Percentiles rank a stretch among this genome's conserved stretches.
Evolutionary conservation across 92 coral and sea anemone genomes (phyloP).

Genomic region (Umimayanthus chanpuru): DNA sequence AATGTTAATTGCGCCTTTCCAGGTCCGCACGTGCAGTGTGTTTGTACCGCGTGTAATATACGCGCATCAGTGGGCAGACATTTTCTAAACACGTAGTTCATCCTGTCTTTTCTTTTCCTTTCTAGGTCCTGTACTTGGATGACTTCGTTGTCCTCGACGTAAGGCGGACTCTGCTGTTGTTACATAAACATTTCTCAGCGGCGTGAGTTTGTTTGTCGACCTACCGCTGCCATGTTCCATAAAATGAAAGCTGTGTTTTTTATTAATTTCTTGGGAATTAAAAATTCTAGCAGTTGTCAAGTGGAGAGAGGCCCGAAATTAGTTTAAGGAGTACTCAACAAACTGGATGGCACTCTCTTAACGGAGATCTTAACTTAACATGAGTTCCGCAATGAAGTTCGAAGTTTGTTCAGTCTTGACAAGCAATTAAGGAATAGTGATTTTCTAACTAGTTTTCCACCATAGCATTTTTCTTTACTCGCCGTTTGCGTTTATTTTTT

Average conservation of each 20-base stretch:
- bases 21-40: conserved; percentile 61
- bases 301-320: conserved; percentile 46
- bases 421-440: conserved; percentile 39
- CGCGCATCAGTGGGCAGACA: conserved; percentile 46
- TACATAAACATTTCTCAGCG: conserved; percentile 94
- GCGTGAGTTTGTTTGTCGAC: conserved; percentile 62
- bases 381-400: conserved; percentile 42
- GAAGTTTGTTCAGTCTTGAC: conserved; percentile 42
- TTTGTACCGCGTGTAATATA: conserved; percentile 58
- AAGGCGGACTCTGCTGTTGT: conserved; percentile 77
- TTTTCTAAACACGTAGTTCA: conserved; percentile 43
- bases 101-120: conserved; percentile 38
- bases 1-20: conserved; percentile 70
- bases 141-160: conserved; percentile 93
- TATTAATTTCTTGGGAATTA: conserved; percentile 65
- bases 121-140: conserved; percentile 87
- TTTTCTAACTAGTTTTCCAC: conserved; percentile 34
- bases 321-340: conserved; percentile 54
- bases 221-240: conserved; percentile 55
- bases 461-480: conserved; percentile 5
- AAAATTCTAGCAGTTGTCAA: conserved; percentile 58
- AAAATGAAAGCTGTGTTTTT: conserved; percentile 57
- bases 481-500: conserved; percentile 42
- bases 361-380: conserved; percentile 33
- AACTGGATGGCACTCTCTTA: conserved; percentile 44